Evolutionary conservation across 37 sponge, comb jelly and placozoan genomes (phyloP).

Genomic region (Cliona cf. orientalis): DNA sequence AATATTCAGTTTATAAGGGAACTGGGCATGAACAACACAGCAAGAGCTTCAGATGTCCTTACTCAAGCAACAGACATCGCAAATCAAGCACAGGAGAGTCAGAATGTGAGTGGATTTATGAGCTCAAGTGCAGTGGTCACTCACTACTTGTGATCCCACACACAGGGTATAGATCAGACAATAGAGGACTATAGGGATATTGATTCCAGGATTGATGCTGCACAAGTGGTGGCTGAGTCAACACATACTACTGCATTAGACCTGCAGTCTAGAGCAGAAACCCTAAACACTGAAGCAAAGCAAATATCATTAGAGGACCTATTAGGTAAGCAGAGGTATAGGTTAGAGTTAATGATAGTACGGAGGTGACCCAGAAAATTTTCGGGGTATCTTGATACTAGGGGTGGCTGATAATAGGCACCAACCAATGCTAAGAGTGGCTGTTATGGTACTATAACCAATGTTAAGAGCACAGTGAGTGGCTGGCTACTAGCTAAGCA

Average conservation of each 20-base stretch:
- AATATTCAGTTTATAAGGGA: too few relatives aligned
- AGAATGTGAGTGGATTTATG: not conserved
- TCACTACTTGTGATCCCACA: not conserved
- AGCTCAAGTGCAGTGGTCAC: not conserved
- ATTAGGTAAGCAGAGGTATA: slow-evolving; percentile 3
- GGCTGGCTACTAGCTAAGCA: too few relatives aligned
- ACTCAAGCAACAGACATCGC: not conserved
- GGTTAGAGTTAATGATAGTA: too few relatives aligned
- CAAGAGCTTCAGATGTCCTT: not conserved
- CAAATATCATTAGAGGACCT: slow-evolving; percentile 9
- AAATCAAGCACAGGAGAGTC: not conserved
- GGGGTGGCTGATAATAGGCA: too few relatives aligned
- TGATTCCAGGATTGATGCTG: not conserved
- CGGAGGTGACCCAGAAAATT: too few relatives aligned
- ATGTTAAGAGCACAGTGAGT: too few relatives aligned
- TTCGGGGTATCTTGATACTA: too few relatives aligned
- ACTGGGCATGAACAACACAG: not conserved
- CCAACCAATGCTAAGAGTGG: too few relatives aligned
- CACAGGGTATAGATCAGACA: not conserved
- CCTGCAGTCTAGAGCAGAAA: slow-evolving; percentile 3
- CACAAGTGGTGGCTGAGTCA: not conserved
- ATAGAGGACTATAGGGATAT: not conserved
- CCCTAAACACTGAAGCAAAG: slow-evolving; percentile 7
- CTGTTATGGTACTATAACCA: too few relatives aligned
- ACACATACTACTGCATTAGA: not conserved